These are phyloP conservation scores for Atta colombica DNA, from an alignment of 1,140 invertebrate species.

Conservation along the genomic window DNA sequence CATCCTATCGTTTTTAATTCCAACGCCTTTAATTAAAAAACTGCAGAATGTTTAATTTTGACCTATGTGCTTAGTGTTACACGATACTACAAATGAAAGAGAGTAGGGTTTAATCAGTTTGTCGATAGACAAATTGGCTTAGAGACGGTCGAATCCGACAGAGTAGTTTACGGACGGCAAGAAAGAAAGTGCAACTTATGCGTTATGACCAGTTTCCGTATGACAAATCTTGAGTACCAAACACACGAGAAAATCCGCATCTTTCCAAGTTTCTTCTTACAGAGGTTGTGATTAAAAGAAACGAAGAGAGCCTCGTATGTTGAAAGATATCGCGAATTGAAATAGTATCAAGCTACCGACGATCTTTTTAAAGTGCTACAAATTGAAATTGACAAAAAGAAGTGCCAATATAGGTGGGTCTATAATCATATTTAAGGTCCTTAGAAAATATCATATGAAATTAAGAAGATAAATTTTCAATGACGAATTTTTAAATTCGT, in stretches of 20 bases:
- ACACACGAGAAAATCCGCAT: conserved; percentile 46
- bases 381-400: conserved; percentile 14
- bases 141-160: conserved; percentile 79
- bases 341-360: neutral
- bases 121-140: conserved; percentile 87
- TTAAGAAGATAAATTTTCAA: neutral
- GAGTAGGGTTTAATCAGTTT: conserved; percentile 87
- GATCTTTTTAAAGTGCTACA: neutral
- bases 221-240: conserved; percentile 55
- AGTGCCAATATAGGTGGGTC: neutral
- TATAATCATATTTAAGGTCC: neutral
- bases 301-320: neutral
- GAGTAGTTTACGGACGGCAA: conserved; percentile 79
- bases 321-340: neutral
- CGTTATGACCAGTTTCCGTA: conserved; percentile 75
- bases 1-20: neutral
- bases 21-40: conserved; percentile 30
- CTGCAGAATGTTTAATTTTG: conserved; percentile 18
- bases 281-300: neutral
- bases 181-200: conserved; percentile 60
- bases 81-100: conserved; percentile 72
- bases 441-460: neutral
- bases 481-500: neutral
- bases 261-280: neutral
- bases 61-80: conserved; percentile 22